Evolutionary conservation across 2,888 invertebrate genomes (phyloP).

Genomic region (Seira ritae): DNA sequence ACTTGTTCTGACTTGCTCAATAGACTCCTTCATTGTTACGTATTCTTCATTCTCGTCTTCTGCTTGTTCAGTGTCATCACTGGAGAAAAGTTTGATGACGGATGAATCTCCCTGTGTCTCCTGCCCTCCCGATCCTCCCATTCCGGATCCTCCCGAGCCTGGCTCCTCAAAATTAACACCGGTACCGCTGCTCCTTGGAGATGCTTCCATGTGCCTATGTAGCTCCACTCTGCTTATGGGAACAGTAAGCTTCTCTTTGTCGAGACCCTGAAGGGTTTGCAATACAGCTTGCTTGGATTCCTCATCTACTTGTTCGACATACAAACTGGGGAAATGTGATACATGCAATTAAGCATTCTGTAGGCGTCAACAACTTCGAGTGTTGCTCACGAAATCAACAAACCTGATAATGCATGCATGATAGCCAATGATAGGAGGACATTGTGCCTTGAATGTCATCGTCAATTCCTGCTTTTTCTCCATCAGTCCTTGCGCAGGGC

Average conservation of each 20-base stretch:
- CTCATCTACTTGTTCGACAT: conserved; percentile 64
- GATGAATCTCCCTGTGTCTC: too few species aligned
- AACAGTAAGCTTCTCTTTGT: neutral
- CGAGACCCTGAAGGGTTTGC: neutral
- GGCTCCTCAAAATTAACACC: too few species aligned
- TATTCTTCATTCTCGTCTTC: conserved; percentile 19
- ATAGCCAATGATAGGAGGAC: conserved; percentile 57
- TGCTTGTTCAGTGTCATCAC: neutral
- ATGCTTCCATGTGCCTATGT: neutral
- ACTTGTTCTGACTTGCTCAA: too few species aligned
- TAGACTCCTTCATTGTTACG: neutral
- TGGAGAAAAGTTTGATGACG: too few species aligned
- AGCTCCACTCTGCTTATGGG: conserved; percentile 21
- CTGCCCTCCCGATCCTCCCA: too few species aligned
- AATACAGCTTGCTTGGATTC: conserved; percentile 25
- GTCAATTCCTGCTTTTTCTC: conserved; percentile 29
- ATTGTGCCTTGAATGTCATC: conserved; percentile 28
- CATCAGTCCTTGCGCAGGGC: conserved; percentile 63
- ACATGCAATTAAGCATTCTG: neutral
- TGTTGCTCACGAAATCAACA: conserved; percentile 20
- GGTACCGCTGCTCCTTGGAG: neutral
- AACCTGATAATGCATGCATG: conserved; percentile 60
- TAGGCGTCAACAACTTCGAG: neutral
- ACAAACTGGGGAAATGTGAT: conserved; percentile 29
- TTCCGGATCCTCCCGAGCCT: too few species aligned